Base-by-base conservation (phyloP, 2,888 invertebrate species). In the Sipunculus nudus region DNA sequence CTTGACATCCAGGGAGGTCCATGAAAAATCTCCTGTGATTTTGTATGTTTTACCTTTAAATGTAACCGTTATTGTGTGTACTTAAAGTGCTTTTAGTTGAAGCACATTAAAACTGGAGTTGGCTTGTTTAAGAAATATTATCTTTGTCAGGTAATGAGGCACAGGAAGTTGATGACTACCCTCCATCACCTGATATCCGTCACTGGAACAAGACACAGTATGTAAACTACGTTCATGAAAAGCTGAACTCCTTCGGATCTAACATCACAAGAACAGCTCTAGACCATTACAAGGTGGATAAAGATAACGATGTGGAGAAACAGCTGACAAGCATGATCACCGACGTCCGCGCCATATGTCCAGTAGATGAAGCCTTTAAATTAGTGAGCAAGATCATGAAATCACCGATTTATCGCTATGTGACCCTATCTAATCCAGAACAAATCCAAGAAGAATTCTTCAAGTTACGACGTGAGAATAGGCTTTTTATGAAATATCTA, bases 311-410 rank as follows among this genome's bases (percentile, higher is more conserved):
- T 35, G 16, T 13, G 0, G 75, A 75, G 49, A 71, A 70, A 53
- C 72, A 75, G 41, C 70, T 76, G 47, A 72, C 78, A 10, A 72
- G 72, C 32, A 75, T 79, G 77, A 75, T 75, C 2, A 73, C 77
- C 5, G 79, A 79, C 48, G 60, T 79, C 5, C 63, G 78, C 1
- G 73, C 70, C 26, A 73, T 71, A 4, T 78, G 78, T 64, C 77
- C 77, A 2, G 71, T 72, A 8, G 71, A 75, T 50, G 61, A 68
- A 5, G 40, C 77, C 49, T 55, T 72, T 0, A 38, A 65, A n/a
- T 52, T 67, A 1, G 61, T 73, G 2, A 50, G 67, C 3, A 50
- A 53, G 38, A 54, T 61, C 1, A 71, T 68, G 25, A 64, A 62
- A 26, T 70, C 73, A 38, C 63, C 70, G 1, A 68, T 76, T 1